Conservation (phyloP, 1,140 invertebrate species). For the Heliconius nattereri region DNA sequence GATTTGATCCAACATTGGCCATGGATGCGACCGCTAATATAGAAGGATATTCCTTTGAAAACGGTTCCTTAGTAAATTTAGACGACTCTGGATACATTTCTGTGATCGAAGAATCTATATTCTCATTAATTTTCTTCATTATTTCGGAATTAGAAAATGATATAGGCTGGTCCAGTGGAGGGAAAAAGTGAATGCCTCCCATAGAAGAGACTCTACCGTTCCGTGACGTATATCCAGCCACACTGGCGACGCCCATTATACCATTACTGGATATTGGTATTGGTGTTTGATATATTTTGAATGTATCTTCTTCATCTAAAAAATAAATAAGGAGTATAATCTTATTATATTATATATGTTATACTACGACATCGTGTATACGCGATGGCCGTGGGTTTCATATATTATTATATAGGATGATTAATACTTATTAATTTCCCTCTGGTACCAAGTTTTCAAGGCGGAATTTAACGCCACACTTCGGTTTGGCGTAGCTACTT, state of each 20-base stretch:
- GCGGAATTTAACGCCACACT: too few species aligned
- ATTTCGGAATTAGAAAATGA: not conserved
- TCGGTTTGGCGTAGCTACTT: too few species aligned
- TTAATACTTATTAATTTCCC: too few species aligned
- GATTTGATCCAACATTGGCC: constrained; percentile 13
- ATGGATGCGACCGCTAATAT: constrained; percentile 36
- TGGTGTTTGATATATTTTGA: constrained; percentile 14
- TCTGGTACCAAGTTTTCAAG: too few species aligned
- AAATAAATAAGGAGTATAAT: not conserved
- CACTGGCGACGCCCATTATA: constrained; percentile 49
- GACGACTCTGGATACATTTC: not conserved
- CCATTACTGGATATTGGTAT: constrained; percentile 32
- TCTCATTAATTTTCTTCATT: constrained; percentile 13
- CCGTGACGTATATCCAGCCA: constrained; percentile 47
- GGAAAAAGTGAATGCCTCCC: constrained; percentile 49
- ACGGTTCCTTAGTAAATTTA: constrained; percentile 7
- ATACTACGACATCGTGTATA: too few species aligned
- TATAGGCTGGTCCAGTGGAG: constrained; percentile 6
- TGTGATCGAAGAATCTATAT: not conserved
- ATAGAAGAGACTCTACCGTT: constrained; percentile 54
- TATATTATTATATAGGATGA: too few species aligned
- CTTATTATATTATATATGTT: not conserved
- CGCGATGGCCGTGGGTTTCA: too few species aligned
- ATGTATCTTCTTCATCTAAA: constrained; percentile 9
- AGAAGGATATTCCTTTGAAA: constrained; percentile 39